Percentiles rank a stretch among this genome's conserved stretches.
Evolutionary conservation across 2,113 vertebrate species (phyloP).

Genomic region (Urocitellus parryii): DNA sequence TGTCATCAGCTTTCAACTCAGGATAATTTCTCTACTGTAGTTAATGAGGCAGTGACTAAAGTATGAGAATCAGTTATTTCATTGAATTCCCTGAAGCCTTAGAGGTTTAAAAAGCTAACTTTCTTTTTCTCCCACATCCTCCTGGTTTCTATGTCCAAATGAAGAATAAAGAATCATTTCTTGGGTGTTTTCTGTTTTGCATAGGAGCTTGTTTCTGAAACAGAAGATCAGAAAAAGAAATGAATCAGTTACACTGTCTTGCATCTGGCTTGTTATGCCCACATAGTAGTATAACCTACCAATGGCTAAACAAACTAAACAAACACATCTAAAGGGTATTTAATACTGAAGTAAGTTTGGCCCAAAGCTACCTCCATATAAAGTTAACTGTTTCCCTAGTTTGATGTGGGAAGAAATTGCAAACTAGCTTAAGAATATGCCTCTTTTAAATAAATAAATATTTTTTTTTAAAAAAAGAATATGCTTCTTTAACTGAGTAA

Average conservation of each 20-base stretch:
- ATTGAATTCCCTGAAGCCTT: background rate
- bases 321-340: background rate
- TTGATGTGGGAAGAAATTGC: background rate
- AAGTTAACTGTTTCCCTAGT: background rate
- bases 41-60: constrained; percentile 63
- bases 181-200: background rate
- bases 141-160: background rate
- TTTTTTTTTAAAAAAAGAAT: no score
- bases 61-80: constrained; percentile 14
- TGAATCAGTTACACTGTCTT: background rate
- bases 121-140: background rate
- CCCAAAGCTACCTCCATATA: background rate
- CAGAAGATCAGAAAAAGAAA: background rate
- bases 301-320: background rate
- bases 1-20: constrained; percentile 61
- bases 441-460: no score
- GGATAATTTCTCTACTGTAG: constrained; percentile 61
- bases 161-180: background rate
- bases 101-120: background rate
- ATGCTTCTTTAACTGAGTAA: background rate
- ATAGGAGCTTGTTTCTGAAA: background rate
- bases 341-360: background rate
- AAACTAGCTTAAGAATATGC: background rate
- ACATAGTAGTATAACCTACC: background rate
- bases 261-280: background rate